Evolutionary conservation across 2,888 invertebrate species (phyloP).

Genomic region (Tineola bisselliella): DNA sequence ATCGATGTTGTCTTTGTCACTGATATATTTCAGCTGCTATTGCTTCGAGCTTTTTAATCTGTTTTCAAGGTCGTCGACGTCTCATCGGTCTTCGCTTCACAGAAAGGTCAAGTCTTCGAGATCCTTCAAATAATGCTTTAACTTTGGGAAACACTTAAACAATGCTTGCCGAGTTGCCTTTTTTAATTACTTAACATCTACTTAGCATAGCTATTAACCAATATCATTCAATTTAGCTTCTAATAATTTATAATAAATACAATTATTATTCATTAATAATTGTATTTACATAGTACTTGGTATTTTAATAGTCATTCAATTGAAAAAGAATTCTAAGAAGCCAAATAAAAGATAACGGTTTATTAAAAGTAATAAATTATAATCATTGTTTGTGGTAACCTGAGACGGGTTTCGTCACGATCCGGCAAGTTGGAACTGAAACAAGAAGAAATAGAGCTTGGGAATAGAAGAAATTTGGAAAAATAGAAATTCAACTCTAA

Average conservation of each 20-base stretch:
- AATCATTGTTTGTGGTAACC: neutral
- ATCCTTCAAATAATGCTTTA: neutral
- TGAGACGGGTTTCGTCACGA: conserved; percentile 1
- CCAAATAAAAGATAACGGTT: neutral
- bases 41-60: neutral
- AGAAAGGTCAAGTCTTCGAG: neutral
- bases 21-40: neutral
- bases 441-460: conserved; percentile 1
- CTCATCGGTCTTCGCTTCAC: neutral
- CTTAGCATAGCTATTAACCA: neutral
- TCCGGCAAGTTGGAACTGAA: conserved; percentile 6
- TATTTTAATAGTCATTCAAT: no score
- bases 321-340: neutral
- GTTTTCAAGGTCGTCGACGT: neutral
- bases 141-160: neutral
- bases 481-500: neutral
- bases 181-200: neutral
- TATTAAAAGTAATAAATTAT: neutral
- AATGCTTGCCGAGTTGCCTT: neutral
- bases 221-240: neutral
- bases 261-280: no score
- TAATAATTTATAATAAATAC: neutral
- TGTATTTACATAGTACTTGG: no score
- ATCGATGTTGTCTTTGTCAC: neutral
- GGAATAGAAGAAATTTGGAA: neutral